These are phyloP conservation scores for Diplogasteroides magnus DNA, from an alignment of 1,140 invertebrate species.

Conservation along the genomic window DNA sequence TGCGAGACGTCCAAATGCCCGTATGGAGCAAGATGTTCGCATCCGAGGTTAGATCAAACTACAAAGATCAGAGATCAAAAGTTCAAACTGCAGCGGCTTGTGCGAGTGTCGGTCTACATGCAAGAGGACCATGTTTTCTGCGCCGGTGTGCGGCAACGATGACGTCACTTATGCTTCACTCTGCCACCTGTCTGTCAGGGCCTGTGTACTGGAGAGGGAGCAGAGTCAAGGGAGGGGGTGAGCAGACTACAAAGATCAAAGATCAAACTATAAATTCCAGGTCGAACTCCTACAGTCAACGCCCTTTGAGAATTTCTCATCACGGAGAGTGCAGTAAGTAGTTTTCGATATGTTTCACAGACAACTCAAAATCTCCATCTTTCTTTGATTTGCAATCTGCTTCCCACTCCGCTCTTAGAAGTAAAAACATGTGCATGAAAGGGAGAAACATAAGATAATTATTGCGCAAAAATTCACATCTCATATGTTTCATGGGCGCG, in stretches of 20 bases:
- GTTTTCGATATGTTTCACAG: too few species aligned
- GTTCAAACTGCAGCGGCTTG: not conserved
- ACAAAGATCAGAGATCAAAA: not conserved
- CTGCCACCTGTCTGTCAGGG: not conserved
- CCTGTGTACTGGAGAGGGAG: not conserved
- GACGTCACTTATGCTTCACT: not conserved
- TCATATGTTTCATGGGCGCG: too few species aligned
- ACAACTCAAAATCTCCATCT: too few species aligned
- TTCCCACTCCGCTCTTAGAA: too few species aligned
- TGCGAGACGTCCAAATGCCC: not conserved
- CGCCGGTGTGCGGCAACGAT: not conserved
- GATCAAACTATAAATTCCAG: too few species aligned
- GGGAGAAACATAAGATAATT: too few species aligned
- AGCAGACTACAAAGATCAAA: too few species aligned
- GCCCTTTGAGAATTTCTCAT: not conserved
- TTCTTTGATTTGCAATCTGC: too few species aligned
- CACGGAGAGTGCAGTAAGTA: not conserved
- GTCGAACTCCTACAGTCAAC: too few species aligned
- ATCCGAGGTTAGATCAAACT: not conserved
- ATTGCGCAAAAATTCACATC: too few species aligned
- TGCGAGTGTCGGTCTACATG: not conserved
- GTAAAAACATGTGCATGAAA: too few species aligned
- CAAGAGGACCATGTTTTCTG: not conserved
- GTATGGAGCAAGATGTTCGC: not conserved
- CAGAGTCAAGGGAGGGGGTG: not conserved